phyloP scores from a whole-genome alignment of 2,888 invertebrate species.

The Limnephilus auricula region DNA sequence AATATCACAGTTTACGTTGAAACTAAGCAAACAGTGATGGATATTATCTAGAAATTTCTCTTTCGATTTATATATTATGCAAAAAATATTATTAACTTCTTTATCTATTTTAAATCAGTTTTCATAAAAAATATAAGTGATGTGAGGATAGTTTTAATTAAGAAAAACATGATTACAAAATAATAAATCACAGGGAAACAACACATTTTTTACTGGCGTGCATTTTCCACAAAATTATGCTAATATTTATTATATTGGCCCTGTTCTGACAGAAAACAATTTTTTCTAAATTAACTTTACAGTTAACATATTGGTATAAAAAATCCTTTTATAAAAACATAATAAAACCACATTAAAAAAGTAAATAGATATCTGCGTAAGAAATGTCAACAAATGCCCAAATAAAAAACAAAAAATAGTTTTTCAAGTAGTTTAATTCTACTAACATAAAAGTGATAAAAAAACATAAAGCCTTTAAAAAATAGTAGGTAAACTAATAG shows the following conservation, averaged over 20 bases:
- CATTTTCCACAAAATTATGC: background rate
- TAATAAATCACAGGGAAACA: background rate
- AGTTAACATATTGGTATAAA: background rate
- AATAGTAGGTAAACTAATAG: no score
- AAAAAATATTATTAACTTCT: background rate
- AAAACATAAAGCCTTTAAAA: no score
- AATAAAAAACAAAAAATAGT: background rate
- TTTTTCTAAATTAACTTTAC: no score
- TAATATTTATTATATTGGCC: background rate
- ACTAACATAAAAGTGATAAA: no score
- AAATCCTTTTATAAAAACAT: background rate
- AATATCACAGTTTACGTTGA: slow-evolving; percentile 62
- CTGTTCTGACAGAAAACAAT: no score
- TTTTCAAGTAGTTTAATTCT: no score
- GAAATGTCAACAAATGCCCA: background rate
- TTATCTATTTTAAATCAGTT: background rate
- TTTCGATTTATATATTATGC: background rate
- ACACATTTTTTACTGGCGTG: background rate
- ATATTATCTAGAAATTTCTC: background rate
- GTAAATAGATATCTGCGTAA: background rate
- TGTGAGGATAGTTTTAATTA: background rate
- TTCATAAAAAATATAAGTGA: background rate
- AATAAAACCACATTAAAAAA: background rate
- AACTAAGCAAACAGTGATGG: slow-evolving; percentile 24
- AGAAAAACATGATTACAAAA: background rate